phyloP scores from a whole-genome alignment of 2,797 vertebrate species.

The Melanotaenia boesemani region DNA sequence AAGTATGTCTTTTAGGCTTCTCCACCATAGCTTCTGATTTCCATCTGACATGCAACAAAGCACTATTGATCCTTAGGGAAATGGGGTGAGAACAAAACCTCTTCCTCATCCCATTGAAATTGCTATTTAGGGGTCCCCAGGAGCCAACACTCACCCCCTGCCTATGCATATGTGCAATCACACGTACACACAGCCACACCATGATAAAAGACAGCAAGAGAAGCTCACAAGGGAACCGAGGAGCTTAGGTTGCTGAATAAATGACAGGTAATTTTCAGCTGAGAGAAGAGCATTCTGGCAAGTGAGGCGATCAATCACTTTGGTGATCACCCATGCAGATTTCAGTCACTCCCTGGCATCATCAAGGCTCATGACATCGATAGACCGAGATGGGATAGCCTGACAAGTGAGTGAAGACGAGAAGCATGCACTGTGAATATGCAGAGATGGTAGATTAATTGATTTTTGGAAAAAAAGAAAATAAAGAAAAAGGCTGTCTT shows the following conservation, averaged over 20 bases:
- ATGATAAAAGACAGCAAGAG: slow-evolving; percentile 51
- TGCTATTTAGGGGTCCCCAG: slow-evolving; percentile 33
- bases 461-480: slow-evolving; percentile 29
- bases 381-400: slow-evolving; percentile 63
- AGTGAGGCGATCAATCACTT: slow-evolving; percentile 84
- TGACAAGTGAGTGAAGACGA: slow-evolving; percentile 49
- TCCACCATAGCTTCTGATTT: slow-evolving; percentile 78
- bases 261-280: slow-evolving; percentile 88
- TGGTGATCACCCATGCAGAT: slow-evolving; percentile 83
- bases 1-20: slow-evolving; percentile 53
- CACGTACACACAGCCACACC: slow-evolving; percentile 27
- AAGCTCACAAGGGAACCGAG: slow-evolving; percentile 62
- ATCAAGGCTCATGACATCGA: slow-evolving; percentile 79
- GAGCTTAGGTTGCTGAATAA: slow-evolving; percentile 81
- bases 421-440: slow-evolving; percentile 18
- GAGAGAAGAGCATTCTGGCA: slow-evolving; percentile 71
- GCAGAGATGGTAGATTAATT: slow-evolving; percentile 36
- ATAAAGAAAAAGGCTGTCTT: slow-evolving; percentile 38
- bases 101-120: slow-evolving; percentile 45
- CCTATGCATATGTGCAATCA: slow-evolving; percentile 40
- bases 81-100: slow-evolving; percentile 55
- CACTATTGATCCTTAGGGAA: slow-evolving; percentile 85
- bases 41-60: slow-evolving; percentile 77
- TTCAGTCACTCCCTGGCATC: slow-evolving; percentile 71
- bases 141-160: slow-evolving; percentile 27